phyloP scores from a whole-genome alignment of 2,113 vertebrate species.

The Manacus vitellinus region DNA sequence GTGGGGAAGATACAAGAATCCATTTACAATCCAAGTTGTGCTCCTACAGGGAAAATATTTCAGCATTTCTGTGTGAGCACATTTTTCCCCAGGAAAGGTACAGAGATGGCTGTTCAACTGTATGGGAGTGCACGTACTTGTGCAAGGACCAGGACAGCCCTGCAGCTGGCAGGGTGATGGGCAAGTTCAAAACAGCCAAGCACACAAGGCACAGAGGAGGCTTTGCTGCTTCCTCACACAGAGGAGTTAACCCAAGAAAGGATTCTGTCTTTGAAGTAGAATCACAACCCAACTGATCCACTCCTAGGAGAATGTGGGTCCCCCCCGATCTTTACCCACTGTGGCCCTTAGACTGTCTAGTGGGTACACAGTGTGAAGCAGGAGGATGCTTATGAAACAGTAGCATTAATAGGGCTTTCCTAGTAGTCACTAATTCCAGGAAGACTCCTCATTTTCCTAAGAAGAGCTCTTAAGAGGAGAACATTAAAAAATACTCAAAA shows the following conservation, averaged over 20 bases:
- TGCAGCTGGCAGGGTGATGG: not conserved
- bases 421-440: not conserved
- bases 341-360: not conserved
- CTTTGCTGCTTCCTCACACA: not conserved
- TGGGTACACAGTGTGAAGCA: not conserved
- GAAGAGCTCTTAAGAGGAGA: not conserved
- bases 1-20: not conserved
- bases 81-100: not conserved
- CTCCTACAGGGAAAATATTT: not conserved
- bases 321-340: not conserved
- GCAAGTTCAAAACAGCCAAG: not conserved
- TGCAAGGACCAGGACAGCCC: not conserved
- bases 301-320: not conserved
- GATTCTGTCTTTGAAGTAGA: not conserved
- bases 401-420: not conserved
- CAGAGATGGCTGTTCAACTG: not conserved
- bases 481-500: not conserved
- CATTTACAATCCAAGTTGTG: not conserved
- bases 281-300: not conserved
- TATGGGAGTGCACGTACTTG: fast-evolving
- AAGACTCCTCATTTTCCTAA: not conserved
- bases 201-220: not conserved
- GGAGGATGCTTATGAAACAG: not conserved
- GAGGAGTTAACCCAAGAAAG: not conserved
- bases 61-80: not conserved